A percentile compares a stretch with the other conserved stretches of the same genome.
Evolutionary conservation across 2,888 invertebrate genomes (phyloP).

Genomic region (Tipula confusa): DNA sequence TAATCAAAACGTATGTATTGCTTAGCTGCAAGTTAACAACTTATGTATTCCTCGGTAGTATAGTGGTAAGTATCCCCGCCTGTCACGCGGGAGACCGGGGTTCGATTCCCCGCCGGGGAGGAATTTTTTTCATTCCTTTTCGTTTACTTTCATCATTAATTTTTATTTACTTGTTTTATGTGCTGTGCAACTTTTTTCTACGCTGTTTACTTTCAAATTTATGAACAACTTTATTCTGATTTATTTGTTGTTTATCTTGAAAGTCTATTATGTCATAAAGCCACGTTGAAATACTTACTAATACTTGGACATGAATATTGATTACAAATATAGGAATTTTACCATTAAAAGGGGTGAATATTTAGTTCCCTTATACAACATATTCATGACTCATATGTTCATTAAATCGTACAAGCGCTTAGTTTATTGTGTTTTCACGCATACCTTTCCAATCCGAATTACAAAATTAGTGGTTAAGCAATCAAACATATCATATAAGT

Average conservation of each 20-base stretch:
- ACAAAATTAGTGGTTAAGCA: not conserved
- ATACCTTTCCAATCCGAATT: not conserved
- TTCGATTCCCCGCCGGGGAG: conserved; percentile 32
- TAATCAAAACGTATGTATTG: no score
- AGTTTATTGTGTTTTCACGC: not conserved
- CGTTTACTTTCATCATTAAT: no score
- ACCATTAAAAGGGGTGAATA: no score
- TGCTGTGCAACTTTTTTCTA: no score
- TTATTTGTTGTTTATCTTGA: not conserved
- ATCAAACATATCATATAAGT: not conserved
- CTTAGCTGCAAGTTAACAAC: no score
- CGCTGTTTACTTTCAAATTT: no score
- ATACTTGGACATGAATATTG: no score
- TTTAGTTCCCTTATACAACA: not conserved
- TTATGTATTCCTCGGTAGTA: conserved; percentile 30
- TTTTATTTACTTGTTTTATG: no score
- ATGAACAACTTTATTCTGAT: no score
- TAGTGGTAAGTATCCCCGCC: conserved; percentile 32
- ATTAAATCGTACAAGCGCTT: not conserved
- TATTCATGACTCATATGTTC: not conserved
- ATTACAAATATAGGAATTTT: no score
- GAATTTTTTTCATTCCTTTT: not conserved
- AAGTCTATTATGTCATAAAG: no score
- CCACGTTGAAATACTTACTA: no score
- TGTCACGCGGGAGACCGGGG: conserved; percentile 32